Evolutionary conservation across 1,140 invertebrate genomes (phyloP).

Genomic region (Pogonomyrmex californicus): DNA sequence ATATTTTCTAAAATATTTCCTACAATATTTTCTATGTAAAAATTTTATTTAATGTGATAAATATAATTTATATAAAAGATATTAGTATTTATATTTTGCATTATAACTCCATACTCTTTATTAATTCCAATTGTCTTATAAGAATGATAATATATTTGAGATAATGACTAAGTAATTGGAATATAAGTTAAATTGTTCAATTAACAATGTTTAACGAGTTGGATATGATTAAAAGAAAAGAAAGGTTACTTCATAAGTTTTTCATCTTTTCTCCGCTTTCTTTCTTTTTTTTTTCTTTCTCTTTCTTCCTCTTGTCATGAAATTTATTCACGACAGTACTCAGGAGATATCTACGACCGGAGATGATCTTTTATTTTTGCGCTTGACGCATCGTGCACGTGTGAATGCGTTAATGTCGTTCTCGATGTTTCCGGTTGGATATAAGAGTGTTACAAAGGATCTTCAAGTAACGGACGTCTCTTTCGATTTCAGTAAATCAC

Average conservation of each 20-base stretch:
- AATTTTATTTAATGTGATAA: not conserved
- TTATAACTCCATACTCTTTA: conserved; percentile 3
- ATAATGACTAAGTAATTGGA: conserved; percentile 36
- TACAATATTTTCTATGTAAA: not conserved
- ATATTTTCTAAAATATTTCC: not conserved
- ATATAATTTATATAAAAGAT: not conserved
- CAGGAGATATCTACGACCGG: conserved; percentile 69
- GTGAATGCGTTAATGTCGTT: conserved; percentile 64
- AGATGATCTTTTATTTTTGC: conserved; percentile 71
- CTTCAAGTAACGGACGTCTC: not conserved
- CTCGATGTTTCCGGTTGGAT: conserved; percentile 26
- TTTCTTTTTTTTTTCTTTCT: not conserved
- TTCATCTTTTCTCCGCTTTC: not conserved
- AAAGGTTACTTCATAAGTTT: not conserved
- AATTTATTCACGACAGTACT: conserved; percentile 73
- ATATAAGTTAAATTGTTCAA: conserved; percentile 41
- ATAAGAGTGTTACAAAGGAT: conserved; percentile 6
- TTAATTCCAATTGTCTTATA: not conserved
- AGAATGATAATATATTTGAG: conserved; percentile 24
- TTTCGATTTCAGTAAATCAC: conserved; percentile 1
- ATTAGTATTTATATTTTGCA: not conserved
- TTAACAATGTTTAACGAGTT: conserved; percentile 48
- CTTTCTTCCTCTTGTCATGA: conserved; percentile 47
- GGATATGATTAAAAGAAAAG: not conserved
- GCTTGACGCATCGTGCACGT: conserved; percentile 39